A percentile compares a stretch with the other conserved stretches of the same genome.
Evolutionary conservation across 2,113 vertebrate genomes (phyloP).

Genomic region (Chionomys nivalis): DNA sequence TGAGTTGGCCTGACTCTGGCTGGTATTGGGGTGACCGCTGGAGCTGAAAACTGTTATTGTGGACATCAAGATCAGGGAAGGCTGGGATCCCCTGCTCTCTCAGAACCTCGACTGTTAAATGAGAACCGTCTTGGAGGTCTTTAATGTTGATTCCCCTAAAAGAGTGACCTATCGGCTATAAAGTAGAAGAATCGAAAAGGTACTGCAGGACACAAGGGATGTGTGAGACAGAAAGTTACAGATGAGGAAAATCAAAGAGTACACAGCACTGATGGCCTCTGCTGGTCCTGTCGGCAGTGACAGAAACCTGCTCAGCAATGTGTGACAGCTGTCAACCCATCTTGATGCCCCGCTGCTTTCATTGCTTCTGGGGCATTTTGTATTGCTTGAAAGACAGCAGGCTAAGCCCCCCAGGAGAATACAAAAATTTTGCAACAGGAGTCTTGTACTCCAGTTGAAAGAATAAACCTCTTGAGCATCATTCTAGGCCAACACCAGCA

Average conservation of each 20-base stretch:
- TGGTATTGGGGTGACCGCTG: neutral
- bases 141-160: neutral
- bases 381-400: neutral
- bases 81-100: neutral
- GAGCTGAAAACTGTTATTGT: neutral
- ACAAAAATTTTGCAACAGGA: neutral
- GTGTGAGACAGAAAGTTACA: neutral
- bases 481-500: neutral
- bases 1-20: neutral
- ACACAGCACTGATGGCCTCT: neutral
- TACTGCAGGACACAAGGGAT: neutral
- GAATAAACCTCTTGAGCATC: neutral
- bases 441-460: neutral
- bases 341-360: constrained; percentile 2
- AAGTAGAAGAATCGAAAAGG: neutral
- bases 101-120: neutral
- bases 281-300: neutral
- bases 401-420: neutral
- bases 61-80: neutral
- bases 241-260: neutral
- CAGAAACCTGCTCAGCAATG: neutral
- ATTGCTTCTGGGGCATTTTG: neutral
- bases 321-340: neutral
- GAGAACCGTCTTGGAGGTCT: neutral
- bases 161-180: neutral